A percentile compares a stretch with the other conserved stretches of the same genome.
Evolutionary conservation across 2,113 vertebrate genomes (phyloP).

Genomic region (Centropus unirufus): DNA sequence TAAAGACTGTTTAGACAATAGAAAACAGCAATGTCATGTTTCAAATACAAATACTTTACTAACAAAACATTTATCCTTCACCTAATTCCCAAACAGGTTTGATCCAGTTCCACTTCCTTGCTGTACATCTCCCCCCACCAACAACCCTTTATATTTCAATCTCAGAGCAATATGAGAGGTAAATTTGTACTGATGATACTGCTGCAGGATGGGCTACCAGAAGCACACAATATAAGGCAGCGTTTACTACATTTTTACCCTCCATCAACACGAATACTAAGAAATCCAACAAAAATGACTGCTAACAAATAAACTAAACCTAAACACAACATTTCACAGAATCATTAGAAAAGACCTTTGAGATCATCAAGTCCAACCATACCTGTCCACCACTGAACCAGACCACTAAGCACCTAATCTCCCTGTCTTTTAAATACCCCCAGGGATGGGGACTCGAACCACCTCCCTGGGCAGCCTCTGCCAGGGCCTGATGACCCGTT

Average conservation of each 20-base stretch:
- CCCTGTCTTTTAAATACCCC: too few species aligned
- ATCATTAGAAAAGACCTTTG: too few species aligned
- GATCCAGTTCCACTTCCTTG: neutral
- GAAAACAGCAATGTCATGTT: slow-evolving; percentile 12
- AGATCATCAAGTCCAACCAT: too few species aligned
- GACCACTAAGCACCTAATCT: too few species aligned
- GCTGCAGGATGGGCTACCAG: neutral
- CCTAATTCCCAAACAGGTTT: neutral
- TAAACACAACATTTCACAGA: neutral
- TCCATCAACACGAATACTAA: neutral
- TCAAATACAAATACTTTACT: slow-evolving; percentile 24
- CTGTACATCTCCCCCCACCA: neutral
- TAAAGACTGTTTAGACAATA: slow-evolving; percentile 39
- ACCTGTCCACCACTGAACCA: too few species aligned
- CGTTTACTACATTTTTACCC: neutral
- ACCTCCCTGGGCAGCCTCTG: too few species aligned
- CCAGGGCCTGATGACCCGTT: too few species aligned
- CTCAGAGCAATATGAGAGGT: neutral
- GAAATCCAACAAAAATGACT: neutral
- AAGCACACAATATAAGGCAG: neutral
- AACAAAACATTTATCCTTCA: neutral
- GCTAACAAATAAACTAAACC: neutral
- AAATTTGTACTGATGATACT: neutral
- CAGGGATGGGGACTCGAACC: too few species aligned
- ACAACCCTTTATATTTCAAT: neutral